Percentiles rank a stretch among this genome's conserved stretches.
Conservation (phyloP, 2,797 vertebrate species). For the Acomys russatus region DNA sequence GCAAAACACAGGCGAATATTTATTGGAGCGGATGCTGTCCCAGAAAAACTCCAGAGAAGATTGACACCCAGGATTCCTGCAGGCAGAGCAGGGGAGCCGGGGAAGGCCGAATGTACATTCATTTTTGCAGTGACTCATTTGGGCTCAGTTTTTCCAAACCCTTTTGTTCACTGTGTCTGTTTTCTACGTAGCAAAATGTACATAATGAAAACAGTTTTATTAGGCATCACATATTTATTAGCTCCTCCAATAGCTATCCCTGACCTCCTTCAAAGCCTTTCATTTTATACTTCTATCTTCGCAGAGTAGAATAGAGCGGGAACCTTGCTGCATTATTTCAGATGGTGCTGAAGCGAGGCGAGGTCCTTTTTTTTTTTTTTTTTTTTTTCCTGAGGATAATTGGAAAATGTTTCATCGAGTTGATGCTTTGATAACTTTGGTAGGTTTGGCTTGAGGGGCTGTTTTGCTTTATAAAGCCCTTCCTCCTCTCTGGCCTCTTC, state of each 20-base stretch:
- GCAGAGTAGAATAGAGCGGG: background rate
- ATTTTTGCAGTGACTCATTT: background rate
- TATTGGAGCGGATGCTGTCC: background rate
- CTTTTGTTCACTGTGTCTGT: background rate
- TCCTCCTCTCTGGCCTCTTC: conserved; percentile 79
- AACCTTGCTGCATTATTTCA: fast-evolving
- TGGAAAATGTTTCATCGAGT: background rate
- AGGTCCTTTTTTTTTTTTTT: background rate
- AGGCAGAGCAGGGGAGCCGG: too few species aligned
- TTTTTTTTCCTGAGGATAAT: background rate
- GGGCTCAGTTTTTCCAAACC: background rate
- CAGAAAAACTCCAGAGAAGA: background rate
- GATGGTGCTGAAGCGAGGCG: fast-evolving
- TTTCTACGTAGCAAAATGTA: background rate
- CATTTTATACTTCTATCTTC: background rate
- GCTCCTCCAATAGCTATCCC: background rate
- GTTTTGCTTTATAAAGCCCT: conserved; percentile 54
- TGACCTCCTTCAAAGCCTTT: background rate
- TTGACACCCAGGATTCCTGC: background rate
- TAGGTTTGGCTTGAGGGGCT: background rate
- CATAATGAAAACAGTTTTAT: background rate
- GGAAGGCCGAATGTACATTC: background rate
- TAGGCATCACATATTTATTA: background rate
- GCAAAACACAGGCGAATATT: background rate
- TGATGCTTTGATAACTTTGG: background rate